A percentile compares a stretch with the other conserved stretches of the same genome.
Evolutionary conservation across 1,140 invertebrate species (phyloP).

Genomic region (Sipha flava): DNA sequence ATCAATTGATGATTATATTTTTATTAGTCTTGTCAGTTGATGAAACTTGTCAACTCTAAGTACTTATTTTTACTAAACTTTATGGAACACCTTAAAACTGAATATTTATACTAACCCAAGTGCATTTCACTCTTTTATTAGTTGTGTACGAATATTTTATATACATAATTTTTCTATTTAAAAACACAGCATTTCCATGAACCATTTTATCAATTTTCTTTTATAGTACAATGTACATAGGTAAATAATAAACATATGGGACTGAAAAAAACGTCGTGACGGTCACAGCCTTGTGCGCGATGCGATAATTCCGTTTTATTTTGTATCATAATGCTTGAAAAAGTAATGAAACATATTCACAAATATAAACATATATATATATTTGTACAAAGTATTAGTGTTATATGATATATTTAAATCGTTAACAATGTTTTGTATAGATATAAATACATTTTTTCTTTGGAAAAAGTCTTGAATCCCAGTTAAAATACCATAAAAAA

Average conservation of each 20-base stretch:
- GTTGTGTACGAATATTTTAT: too few species aligned
- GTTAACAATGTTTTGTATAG: not conserved
- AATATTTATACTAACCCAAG: too few species aligned
- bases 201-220: not conserved
- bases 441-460: too few species aligned
- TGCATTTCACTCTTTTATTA: too few species aligned
- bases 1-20: too few species aligned
- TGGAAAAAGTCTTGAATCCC: not conserved
- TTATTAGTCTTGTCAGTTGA: too few species aligned
- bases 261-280: not conserved
- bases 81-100: too few species aligned
- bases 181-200: not conserved
- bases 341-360: not conserved
- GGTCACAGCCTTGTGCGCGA: not conserved
- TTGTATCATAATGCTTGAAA: not conserved
- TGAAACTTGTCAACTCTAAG: too few species aligned
- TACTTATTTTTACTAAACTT: too few species aligned
- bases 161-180: not conserved
- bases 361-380: too few species aligned
- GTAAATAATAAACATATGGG: not conserved
- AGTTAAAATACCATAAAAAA: not conserved
- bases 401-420: too few species aligned
- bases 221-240: not conserved
- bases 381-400: too few species aligned
- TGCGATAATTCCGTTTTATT: not conserved